Base-by-base conservation (phyloP, 2,113 vertebrate genomes). In the Eleginops maclovinus region DNA sequence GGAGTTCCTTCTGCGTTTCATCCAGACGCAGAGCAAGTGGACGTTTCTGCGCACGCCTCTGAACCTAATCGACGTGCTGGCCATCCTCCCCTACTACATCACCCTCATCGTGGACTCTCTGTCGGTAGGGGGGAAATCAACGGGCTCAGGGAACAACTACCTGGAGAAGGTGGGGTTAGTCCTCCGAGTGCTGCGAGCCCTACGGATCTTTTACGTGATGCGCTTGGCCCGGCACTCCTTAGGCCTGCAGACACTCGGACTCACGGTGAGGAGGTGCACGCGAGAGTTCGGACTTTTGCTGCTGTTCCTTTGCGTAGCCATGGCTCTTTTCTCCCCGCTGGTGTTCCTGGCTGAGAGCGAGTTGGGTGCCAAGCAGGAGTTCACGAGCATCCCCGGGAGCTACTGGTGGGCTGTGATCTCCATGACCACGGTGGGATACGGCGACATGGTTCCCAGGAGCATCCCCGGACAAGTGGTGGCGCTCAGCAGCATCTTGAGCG, bases 391-490 rank as follows among this genome's bases (percentile, higher is more conserved):
- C 88, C 98, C 98, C 0, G 96, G 94, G 26, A 97, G 96, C 84
- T 99, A 98, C 91, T 99, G 98, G 98, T 99, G 98, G 98, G 98
- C 98, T 0, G 97, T 99, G 63, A 99, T 98, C 93, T 99, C 98
- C 84, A 99, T 99, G 98, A 99, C 98, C 2, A 99, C 98, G 0
- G 98, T 99, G 13, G 98, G 98, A 77, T 99, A 99, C 0, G 98
- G 98, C 0, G 98, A 99, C 91, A 99, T 99, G 98, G 98, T 99
- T 58, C 98, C 98, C 24, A 95, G 96, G 7, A 98, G 97, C 93
- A 96, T 98, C 78, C 97, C 98, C 0, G 98, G 98, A 36, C 98
- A 99, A 90, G 97, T 99, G 88, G 98, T 99, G 72, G 98, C 98
- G 4, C 94, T 99, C 26, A 97, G 97, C 94, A 98, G 98, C 89